These are phyloP conservation scores for Cephalotes varians DNA, from an alignment of 2,888 invertebrate genomes.

Conservation along the genomic window DNA sequence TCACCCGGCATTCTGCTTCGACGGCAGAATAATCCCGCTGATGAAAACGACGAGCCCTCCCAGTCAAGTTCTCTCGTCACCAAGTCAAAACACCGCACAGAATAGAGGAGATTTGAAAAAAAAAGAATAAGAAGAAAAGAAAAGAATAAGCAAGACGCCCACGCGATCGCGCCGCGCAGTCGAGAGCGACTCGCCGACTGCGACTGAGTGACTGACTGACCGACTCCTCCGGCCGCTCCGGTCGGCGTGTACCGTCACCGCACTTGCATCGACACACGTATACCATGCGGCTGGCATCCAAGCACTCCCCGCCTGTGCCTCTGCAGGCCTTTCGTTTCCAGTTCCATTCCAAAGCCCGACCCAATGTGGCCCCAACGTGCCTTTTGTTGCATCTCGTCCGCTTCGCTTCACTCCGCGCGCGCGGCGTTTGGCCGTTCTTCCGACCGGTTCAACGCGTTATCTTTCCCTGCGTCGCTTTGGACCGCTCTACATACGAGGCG, in stretches of 20 bases:
- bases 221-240: constrained; percentile 77
- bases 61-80: not conserved
- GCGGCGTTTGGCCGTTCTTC: not conserved
- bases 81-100: constrained; percentile 38
- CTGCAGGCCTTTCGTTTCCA: constrained; percentile 73
- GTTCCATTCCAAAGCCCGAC: constrained; percentile 74
- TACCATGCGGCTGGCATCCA: constrained; percentile 60
- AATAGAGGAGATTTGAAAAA: not conserved
- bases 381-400: constrained; percentile 48
- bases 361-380: constrained; percentile 44
- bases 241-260: constrained; percentile 78
- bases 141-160: constrained; percentile 33
- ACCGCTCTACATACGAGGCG: constrained; percentile 7
- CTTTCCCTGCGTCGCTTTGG: not conserved
- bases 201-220: constrained; percentile 79
- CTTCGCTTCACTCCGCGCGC: not conserved
- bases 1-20: constrained; percentile 6
- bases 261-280: constrained; percentile 74
- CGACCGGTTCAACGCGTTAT: constrained; percentile 36
- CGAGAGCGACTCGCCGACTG: constrained; percentile 79
- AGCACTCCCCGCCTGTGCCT: constrained; percentile 60
- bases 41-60: not conserved
- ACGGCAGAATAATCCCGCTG: constrained; percentile 12
- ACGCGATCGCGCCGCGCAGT: constrained; percentile 72
- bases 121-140: not conserved